These are phyloP conservation scores for Spodoptera littoralis DNA, from an alignment of 2,888 invertebrate species.

Conservation along the genomic window DNA sequence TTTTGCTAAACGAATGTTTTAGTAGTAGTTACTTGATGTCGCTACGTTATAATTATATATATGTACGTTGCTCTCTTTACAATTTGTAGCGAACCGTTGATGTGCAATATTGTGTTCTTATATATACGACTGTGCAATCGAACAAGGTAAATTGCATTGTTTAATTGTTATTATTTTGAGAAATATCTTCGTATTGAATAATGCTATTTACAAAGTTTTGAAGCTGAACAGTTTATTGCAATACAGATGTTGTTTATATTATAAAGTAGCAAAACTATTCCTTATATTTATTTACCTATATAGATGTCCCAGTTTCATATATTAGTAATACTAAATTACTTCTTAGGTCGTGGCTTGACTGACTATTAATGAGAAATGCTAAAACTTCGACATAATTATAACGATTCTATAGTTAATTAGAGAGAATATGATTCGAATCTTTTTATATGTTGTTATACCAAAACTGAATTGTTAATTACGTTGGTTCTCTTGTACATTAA, in stretches of 20 bases:
- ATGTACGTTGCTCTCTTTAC: conserved; percentile 45
- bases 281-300: conserved; percentile 49
- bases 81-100: conserved; percentile 32
- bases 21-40: conserved; percentile 46
- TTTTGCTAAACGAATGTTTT: conserved; percentile 44
- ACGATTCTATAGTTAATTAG: conserved; percentile 65
- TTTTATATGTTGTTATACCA: conserved; percentile 78
- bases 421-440: conserved; percentile 80
- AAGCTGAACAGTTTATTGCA: conserved; percentile 37
- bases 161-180: conserved; percentile 36
- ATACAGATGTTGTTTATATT: conserved; percentile 43
- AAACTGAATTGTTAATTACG: conserved; percentile 67
- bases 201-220: conserved; percentile 41
- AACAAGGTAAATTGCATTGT: conserved; percentile 26
- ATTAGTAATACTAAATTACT: conserved; percentile 55
- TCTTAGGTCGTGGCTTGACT: conserved; percentile 70
- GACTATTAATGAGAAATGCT: conserved; percentile 66
- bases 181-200: conserved; percentile 41
- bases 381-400: conserved; percentile 58
- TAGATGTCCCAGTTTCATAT: conserved; percentile 53
- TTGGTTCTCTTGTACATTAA: too few species aligned
- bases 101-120: conserved; percentile 57
- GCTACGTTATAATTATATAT: conserved; percentile 43
- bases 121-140: conserved; percentile 38
- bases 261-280: conserved; percentile 52